phyloP scores from a whole-genome alignment of 2,113 vertebrate genomes.

The Corynorhinus townsendii region DNA sequence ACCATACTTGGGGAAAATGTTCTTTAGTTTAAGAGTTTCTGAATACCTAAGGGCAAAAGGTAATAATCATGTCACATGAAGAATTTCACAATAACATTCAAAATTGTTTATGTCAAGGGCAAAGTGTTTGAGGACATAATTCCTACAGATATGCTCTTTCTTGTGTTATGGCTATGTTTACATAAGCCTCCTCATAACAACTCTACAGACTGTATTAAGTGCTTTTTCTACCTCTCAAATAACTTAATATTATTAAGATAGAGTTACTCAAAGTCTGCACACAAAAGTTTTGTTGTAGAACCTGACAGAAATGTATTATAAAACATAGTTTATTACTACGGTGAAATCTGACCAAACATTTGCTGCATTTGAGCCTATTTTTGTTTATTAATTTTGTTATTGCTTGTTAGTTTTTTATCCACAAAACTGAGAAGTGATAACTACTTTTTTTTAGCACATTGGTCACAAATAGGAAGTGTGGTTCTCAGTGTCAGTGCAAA shows the following conservation, averaged over 20 bases:
- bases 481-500: background rate
- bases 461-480: background rate
- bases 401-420: background rate
- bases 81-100: slow-evolving; percentile 42
- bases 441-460: background rate
- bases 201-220: background rate
- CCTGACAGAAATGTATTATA: background rate
- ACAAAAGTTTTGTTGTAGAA: background rate
- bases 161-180: background rate
- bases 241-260: background rate
- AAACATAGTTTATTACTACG: background rate
- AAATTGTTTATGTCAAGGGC: slow-evolving; percentile 20
- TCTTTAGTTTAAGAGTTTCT: slow-evolving; percentile 56
- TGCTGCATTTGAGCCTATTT: background rate
- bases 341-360: background rate
- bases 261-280: background rate
- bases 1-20: slow-evolving; percentile 62
- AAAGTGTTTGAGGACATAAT: background rate
- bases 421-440: background rate
- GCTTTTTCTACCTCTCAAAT: background rate
- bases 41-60: slow-evolving; percentile 52
- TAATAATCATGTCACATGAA: slow-evolving; percentile 23
- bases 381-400: background rate
- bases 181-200: too few relatives aligned
- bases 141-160: background rate